A percentile compares a stretch with the other conserved stretches of the same genome.
Conservation (phyloP, 2,888 invertebrate species). For the Brachypterus glaber region DNA sequence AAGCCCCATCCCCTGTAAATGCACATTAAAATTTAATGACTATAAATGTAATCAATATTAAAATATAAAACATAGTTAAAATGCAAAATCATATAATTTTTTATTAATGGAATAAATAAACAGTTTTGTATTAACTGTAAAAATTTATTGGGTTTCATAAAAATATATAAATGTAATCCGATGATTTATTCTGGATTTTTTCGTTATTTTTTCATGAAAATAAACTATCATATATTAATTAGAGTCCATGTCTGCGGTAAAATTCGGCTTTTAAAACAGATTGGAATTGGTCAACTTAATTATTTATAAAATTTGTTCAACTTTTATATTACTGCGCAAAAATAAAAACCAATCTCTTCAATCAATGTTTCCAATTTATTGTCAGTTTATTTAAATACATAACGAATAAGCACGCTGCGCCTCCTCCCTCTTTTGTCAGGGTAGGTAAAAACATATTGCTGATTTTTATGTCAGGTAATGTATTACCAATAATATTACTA, state of each 20-base stretch:
- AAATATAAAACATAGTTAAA: slow-evolving; percentile 11
- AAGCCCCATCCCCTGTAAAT: slow-evolving; percentile 1
- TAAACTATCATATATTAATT: slow-evolving; percentile 22
- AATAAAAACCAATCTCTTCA: slow-evolving; percentile 23
- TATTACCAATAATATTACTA: no score
- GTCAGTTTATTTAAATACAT: slow-evolving; percentile 22
- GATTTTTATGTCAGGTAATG: no score
- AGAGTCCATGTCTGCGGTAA: slow-evolving; percentile 21
- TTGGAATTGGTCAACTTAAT: slow-evolving; percentile 25
- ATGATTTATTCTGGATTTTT: slow-evolving; percentile 11
- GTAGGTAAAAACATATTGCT: no score
- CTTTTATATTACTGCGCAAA: slow-evolving; percentile 23
- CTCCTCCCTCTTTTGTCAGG: no score
- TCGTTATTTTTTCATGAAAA: slow-evolving; percentile 17
- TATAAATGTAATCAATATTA: slow-evolving; percentile 5
- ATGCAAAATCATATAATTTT: slow-evolving; percentile 18
- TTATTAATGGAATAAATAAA: slow-evolving; percentile 26
- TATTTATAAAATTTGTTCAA: slow-evolving; percentile 24
- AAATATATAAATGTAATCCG: slow-evolving; percentile 9
- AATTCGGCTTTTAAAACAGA: slow-evolving; percentile 22
- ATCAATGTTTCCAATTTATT: slow-evolving; percentile 24
- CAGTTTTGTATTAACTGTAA: slow-evolving; percentile 21
- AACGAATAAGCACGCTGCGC: no score
- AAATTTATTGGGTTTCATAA: slow-evolving; percentile 22
- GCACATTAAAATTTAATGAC: slow-evolving; percentile 3